These are phyloP conservation scores for Eubasilissa splendida DNA, from an alignment of 2,888 invertebrate genomes.

Conservation along the genomic window DNA sequence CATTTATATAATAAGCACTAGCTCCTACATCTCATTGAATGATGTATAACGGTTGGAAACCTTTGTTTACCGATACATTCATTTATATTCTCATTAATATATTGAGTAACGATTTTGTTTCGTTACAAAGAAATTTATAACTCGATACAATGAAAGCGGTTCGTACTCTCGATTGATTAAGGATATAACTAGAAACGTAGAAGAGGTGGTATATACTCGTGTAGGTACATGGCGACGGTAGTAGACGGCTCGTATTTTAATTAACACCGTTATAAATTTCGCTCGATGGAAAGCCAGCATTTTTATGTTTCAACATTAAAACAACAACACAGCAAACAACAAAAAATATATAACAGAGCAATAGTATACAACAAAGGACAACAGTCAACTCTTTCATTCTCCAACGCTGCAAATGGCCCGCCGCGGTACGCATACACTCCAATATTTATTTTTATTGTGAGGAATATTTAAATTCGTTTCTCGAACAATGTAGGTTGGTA, in stretches of 20 bases:
- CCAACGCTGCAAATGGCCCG: slow-evolving; percentile 31
- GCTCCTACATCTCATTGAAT: too few relatives aligned
- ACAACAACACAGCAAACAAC: slow-evolving; percentile 43
- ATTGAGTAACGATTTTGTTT: too few relatives aligned
- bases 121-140: too few relatives aligned
- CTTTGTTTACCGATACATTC: too few relatives aligned
- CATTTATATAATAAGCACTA: too few relatives aligned
- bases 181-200: slow-evolving; percentile 1
- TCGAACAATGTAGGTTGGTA: slow-evolving; percentile 26
- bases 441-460: slow-evolving; percentile 38
- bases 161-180: neutral
- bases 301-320: slow-evolving; percentile 53
- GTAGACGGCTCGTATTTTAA: slow-evolving; percentile 51
- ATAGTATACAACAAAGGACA: slow-evolving; percentile 50
- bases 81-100: too few relatives aligned
- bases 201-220: neutral
- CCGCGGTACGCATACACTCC: slow-evolving; percentile 26
- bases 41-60: too few relatives aligned
- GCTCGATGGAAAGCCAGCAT: slow-evolving; percentile 52
- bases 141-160: too few relatives aligned
- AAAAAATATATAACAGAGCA: slow-evolving; percentile 42
- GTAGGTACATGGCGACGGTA: neutral
- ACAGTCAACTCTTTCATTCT: slow-evolving; percentile 38
- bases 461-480: slow-evolving; percentile 36
- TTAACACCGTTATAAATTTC: slow-evolving; percentile 56